phyloP scores from a whole-genome alignment of 2,113 vertebrate species.

The Suncus etruscus region DNA sequence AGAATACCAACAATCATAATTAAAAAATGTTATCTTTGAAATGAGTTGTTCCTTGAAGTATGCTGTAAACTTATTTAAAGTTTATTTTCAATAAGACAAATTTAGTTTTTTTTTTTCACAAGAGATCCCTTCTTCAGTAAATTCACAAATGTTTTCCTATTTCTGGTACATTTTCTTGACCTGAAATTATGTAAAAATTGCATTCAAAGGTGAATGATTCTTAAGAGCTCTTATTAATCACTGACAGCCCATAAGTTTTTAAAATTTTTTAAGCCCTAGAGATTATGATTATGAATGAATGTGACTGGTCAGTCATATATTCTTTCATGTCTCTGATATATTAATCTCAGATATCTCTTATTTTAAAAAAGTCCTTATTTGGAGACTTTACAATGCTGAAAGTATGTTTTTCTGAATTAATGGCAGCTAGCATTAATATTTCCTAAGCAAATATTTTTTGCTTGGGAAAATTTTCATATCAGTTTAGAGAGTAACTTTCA shows the following conservation, averaged over 20 bases:
- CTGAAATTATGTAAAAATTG: conserved; percentile 7
- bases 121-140: not conserved
- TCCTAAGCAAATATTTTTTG: not conserved
- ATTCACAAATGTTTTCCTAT: not conserved
- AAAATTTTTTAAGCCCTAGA: not conserved
- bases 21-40: too few species aligned
- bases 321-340: not conserved
- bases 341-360: conserved; percentile 44
- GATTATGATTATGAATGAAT: not conserved
- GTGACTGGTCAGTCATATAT: not conserved
- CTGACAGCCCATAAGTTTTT: not conserved
- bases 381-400: not conserved
- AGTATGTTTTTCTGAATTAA: conserved; percentile 38
- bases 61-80: not conserved
- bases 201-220: not conserved
- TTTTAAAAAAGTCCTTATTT: not conserved
- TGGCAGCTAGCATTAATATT: not conserved
- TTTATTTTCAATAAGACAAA: not conserved
- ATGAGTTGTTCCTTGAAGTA: not conserved
- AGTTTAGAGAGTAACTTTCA: not conserved
- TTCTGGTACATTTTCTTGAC: not conserved
- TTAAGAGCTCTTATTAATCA: not conserved
- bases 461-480: conserved; percentile 7
- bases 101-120: not conserved
- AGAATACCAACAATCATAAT: not conserved